These are phyloP conservation scores for Apis cerana DNA, from an alignment of 1,140 invertebrate genomes.

Conservation along the genomic window DNA sequence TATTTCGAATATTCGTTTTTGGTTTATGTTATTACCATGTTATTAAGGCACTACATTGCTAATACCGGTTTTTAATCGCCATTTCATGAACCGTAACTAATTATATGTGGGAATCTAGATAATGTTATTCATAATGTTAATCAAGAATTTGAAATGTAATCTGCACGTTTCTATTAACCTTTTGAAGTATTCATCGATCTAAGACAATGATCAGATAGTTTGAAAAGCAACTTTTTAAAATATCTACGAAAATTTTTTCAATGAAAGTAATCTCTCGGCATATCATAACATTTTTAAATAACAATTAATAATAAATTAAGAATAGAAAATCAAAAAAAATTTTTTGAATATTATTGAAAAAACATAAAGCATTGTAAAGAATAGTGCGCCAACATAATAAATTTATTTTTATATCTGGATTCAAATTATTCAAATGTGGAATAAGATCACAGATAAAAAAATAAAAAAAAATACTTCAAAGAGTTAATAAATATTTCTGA, in stretches of 20 bases:
- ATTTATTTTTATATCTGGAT: constrained; percentile 20
- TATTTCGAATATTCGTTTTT: constrained; percentile 14
- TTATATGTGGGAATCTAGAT: constrained; percentile 24
- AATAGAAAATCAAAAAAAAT: background rate
- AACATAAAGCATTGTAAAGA: background rate
- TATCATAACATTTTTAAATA: background rate
- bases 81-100: constrained; percentile 26
- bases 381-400: background rate
- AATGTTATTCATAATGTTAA: constrained; percentile 25
- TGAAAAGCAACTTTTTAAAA: background rate
- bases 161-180: constrained; percentile 21
- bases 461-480: constrained; percentile 14
- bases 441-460: background rate
- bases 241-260: background rate
- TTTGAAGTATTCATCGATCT: constrained; percentile 8
- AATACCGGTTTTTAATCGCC: constrained; percentile 35
- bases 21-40: constrained; percentile 39
- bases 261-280: background rate
- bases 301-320: background rate
- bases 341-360: background rate
- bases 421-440: background rate
- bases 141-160: constrained; percentile 26
- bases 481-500: constrained; percentile 17
- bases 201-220: background rate
- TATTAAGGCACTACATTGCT: constrained; percentile 39